These are phyloP conservation scores for Euphysa ruthae DNA, from an alignment of 30 jellyfish, hydroid and myxozoan species.

Conservation along the genomic window DNA sequence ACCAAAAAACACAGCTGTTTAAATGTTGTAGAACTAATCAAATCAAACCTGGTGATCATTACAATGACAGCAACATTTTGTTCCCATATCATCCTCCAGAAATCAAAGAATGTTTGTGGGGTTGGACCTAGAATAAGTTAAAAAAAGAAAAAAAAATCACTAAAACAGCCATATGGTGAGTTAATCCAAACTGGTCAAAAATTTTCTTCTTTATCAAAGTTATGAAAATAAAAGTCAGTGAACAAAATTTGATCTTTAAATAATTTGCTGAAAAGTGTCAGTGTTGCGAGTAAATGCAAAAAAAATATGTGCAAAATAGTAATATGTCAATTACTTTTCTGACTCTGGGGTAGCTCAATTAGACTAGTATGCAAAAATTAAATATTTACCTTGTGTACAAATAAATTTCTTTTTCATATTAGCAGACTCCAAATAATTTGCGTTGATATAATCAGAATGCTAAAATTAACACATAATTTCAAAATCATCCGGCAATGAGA, in stretches of 20 bases:
- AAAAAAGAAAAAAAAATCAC: too few species aligned
- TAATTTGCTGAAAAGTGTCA: neutral
- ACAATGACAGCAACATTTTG: slow-evolving; percentile 51
- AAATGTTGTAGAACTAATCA: neutral
- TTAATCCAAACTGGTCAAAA: too few species aligned
- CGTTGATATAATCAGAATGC: slow-evolving; percentile 87
- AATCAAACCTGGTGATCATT: slow-evolving; percentile 67
- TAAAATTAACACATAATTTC: slow-evolving; percentile 31
- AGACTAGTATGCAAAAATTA: neutral
- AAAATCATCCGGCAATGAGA: too few species aligned
- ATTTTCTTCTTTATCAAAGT: too few species aligned
- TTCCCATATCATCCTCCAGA: slow-evolving; percentile 87
- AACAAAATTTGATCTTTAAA: too few species aligned
- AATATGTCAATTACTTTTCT: too few species aligned
- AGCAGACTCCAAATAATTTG: slow-evolving; percentile 57
- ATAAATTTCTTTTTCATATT: slow-evolving; percentile 31
- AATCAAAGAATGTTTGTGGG: slow-evolving; percentile 55
- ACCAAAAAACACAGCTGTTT: neutral
- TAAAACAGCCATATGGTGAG: neutral
- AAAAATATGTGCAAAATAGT: too few species aligned
- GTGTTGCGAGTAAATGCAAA: too few species aligned
- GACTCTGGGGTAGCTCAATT: neutral
- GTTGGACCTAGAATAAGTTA: slow-evolving; percentile 54
- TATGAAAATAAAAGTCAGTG: too few species aligned
- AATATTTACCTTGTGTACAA: slow-evolving; percentile 78